Conservation (phyloP, 2,113 vertebrate genomes). For the Zosterops hypoxanthus region DNA sequence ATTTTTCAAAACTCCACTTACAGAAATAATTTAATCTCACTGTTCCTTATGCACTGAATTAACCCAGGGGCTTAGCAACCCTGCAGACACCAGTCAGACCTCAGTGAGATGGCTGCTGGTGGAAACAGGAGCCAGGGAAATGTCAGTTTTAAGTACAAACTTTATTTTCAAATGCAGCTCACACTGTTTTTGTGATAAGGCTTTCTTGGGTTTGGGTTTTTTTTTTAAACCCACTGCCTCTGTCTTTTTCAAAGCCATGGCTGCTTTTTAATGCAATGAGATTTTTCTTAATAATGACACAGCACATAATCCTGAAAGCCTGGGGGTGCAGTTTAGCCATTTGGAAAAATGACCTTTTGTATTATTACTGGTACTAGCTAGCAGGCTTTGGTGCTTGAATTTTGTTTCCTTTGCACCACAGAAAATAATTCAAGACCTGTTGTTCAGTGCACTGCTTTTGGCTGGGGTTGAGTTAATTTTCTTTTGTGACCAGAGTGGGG, state of each 20-base stretch:
- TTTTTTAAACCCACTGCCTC: neutral
- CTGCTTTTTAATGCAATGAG: neutral
- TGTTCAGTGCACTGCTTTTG: neutral
- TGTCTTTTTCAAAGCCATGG: neutral
- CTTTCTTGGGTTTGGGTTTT: neutral
- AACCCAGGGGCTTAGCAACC: neutral
- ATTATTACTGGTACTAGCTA: neutral
- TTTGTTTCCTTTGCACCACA: neutral
- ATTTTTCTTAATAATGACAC: neutral
- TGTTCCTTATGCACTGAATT: neutral
- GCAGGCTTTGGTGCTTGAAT: neutral
- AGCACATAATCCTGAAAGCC: neutral
- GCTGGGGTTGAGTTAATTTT: neutral
- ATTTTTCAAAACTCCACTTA: neutral
- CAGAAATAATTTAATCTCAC: constrained; percentile 5
- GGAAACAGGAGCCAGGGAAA: neutral
- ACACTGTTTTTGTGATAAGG: neutral
- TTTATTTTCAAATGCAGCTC: neutral
- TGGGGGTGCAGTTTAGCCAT: neutral
- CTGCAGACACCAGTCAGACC: neutral
- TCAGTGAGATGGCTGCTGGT: neutral
- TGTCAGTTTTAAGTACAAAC: constrained; percentile 1
- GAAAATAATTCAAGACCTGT: neutral
- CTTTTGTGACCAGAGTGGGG: neutral
- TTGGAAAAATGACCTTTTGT: constrained; percentile 28